Evolutionary conservation across 2,113 vertebrate genomes (phyloP).

Genomic region (Pituophis catenifer): DNA sequence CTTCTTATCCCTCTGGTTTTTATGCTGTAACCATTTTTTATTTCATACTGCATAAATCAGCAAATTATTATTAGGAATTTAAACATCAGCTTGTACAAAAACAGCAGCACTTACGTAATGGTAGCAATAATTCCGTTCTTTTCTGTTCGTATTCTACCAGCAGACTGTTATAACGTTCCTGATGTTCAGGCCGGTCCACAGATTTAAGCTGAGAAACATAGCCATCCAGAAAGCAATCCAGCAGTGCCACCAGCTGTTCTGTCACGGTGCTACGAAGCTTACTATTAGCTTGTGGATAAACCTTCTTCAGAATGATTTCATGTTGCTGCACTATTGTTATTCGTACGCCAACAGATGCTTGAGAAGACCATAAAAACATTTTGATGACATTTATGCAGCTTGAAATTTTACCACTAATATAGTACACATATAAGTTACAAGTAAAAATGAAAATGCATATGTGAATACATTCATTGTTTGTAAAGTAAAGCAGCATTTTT

Average conservation of each 20-base stretch:
- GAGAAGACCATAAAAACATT: slow-evolving; percentile 8
- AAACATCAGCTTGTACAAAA: not conserved
- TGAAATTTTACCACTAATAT: not conserved
- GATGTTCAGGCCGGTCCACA: slow-evolving; percentile 74
- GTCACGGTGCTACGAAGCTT: slow-evolving; percentile 78
- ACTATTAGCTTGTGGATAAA: slow-evolving; percentile 88
- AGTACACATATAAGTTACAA: not conserved
- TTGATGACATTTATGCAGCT: not conserved
- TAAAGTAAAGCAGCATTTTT: not conserved
- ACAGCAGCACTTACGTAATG: slow-evolving; percentile 79
- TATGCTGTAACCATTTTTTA: not conserved
- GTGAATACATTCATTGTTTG: not conserved
- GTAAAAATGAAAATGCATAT: not conserved
- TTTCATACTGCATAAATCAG: not conserved
- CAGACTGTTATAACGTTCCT: slow-evolving; percentile 82
- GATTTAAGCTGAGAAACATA: slow-evolving; percentile 89
- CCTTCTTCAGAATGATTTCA: slow-evolving; percentile 78
- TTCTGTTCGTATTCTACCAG: slow-evolving; percentile 90
- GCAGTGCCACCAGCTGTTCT: slow-evolving; percentile 88
- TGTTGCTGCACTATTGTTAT: slow-evolving; percentile 79
- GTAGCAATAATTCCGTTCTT: slow-evolving; percentile 82
- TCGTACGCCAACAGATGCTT: slow-evolving; percentile 83
- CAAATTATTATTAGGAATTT: not conserved
- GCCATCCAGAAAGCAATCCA: slow-evolving; percentile 84
- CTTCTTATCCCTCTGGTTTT: not conserved